Percentiles rank a stretch among this genome's conserved stretches.
Conservation (phyloP, 1,140 invertebrate genomes). For the Cecropterus lyciades region DNA sequence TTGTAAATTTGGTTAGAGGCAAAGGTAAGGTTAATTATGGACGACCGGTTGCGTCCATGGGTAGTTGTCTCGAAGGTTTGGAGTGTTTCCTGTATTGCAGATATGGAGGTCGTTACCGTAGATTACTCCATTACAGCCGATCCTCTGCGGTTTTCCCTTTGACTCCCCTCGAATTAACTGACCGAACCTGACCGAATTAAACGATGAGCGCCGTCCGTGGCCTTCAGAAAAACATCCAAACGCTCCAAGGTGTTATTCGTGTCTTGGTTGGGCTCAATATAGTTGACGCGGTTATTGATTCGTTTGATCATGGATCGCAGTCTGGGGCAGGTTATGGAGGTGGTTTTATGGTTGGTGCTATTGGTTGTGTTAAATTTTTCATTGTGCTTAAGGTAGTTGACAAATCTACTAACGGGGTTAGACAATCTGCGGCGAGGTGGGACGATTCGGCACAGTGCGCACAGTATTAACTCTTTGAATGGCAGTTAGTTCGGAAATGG, state of each 20-base stretch:
- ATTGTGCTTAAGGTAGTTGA: no score
- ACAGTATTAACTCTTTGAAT: no score
- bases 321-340: background rate
- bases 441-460: no score
- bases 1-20: background rate
- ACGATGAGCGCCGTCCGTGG: background rate
- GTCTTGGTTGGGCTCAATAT: conserved; percentile 30
- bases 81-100: conserved; percentile 1
- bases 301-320: background rate
- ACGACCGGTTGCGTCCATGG: background rate
- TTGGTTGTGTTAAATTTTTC: no score
- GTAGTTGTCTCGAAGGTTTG: conserved; percentile 25
- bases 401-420: no score
- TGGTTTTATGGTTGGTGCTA: background rate
- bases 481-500: conserved; percentile 8
- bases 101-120: conserved; percentile 4
- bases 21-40: conserved; percentile 17
- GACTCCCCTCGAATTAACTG: conserved; percentile 26
- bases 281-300: background rate
- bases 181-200: conserved; percentile 30
- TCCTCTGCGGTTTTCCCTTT: conserved; percentile 9
- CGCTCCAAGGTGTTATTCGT: background rate
- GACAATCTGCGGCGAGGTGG: no score
- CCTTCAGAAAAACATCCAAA: conserved; percentile 15
- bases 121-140: conserved; percentile 2